Evolutionary conservation across 2,888 invertebrate species (phyloP), one percentile per base, ranked within the genome.

Genomic region (Clunio marinus): DNA sequence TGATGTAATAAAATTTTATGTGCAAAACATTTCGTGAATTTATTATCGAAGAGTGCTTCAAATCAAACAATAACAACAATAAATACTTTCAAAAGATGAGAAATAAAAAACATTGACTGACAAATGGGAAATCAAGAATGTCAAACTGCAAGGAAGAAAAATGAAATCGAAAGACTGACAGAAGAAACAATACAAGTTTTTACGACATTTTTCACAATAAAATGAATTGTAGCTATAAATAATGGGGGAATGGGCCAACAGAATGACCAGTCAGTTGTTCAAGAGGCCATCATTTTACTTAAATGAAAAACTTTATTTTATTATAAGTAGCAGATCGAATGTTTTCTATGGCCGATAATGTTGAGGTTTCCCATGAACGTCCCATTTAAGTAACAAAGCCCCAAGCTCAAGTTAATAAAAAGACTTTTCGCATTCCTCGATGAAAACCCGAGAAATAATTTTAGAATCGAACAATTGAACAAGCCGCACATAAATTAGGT

Each of bases 151-250:
- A 7, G 45, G 45, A n/a, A n/a, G 45, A 45, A n/a, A 13, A 45
- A 15, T 15, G 45, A 45, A 45, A 45, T 45, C 13, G 45, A 45
- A 13, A 45, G 13, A 45, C n/a, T 15, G 7, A 13, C 13, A 13
- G 7, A 15, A 7, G 45, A 15, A 15, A 45, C 45, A 45, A 45
- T 45, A 45, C 5, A 45, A 15, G 15, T n/a, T 45, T 45, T 45
- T 45, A 45, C 45, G 45, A 45, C 45, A 15, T 13, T 45, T 32
- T 45, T 45, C 45, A 15, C 45, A 45, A 45, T 45, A 15, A 45
- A 45, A 45, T 7, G 15, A n/a, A 45, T 45, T 13, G 32, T 32
- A 7, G 32, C 45, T 45, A 45, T 45, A 5, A 45, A 45, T 45
- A 45, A n/a, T 15, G 7, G 17, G 15, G 45, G 15, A 13, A 15